These are phyloP conservation scores for Tortrix viridana DNA, from an alignment of 2,888 invertebrate genomes.

Conservation along the genomic window DNA sequence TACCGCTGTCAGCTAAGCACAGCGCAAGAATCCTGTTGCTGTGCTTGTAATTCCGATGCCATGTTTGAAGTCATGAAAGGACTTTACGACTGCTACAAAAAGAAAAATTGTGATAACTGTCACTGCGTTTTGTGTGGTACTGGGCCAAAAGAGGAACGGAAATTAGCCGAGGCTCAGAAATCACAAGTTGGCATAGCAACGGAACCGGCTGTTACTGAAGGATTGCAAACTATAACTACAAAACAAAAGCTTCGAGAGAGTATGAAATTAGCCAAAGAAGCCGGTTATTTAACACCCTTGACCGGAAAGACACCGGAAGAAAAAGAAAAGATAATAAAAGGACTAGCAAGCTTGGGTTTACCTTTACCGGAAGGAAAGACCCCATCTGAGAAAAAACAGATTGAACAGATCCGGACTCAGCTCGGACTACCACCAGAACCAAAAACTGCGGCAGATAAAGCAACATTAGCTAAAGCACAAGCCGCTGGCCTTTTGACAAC, in stretches of 20 bases:
- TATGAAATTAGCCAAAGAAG: not conserved
- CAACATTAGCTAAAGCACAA: not conserved
- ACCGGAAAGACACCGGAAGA: not conserved
- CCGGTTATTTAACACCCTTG: not conserved
- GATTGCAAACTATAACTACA: not conserved
- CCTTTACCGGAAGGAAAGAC: no score
- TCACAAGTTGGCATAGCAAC: not conserved
- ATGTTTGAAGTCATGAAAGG: conserved; percentile 12
- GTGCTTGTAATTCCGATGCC: conserved; percentile 5
- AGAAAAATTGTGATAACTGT: conserved; percentile 9
- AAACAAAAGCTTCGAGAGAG: not conserved
- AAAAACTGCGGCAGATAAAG: no score
- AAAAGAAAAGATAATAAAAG: conserved; percentile 8
- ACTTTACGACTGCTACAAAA: conserved; percentile 9
- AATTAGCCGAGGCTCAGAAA: not conserved
- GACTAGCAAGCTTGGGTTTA: conserved; percentile 13
- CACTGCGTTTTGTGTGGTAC: not conserved
- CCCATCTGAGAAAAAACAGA: no score
- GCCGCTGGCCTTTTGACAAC: not conserved
- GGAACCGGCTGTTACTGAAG: no score
- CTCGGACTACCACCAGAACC: no score
- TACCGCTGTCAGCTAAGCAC: conserved; percentile 4
- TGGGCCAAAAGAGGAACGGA: not conserved
- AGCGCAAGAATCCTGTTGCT: not conserved
- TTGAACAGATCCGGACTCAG: no score